Evolutionary conservation across 1,140 invertebrate species (phyloP).

Genomic region (Philotrypesis tridentata): DNA sequence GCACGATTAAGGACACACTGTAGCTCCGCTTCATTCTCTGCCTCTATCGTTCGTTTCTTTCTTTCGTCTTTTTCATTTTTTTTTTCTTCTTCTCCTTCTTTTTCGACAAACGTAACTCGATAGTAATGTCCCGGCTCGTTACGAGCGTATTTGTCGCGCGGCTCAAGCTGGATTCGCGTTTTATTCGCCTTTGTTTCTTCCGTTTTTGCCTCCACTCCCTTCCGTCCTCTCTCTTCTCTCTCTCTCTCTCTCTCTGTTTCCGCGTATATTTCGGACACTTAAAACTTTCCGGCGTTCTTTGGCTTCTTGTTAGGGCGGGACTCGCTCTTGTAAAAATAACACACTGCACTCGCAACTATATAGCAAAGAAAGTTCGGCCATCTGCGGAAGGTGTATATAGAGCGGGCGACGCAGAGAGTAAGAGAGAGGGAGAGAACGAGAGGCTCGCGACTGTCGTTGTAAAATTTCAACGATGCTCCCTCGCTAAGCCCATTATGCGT

Average conservation of each 20-base stretch:
- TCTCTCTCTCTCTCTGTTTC: conserved; percentile 8
- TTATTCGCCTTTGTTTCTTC: neutral
- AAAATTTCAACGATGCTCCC: no score
- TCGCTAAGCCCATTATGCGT: no score
- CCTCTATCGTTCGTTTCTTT: conserved; percentile 1
- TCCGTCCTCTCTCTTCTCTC: neutral
- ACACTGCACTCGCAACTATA: conserved; percentile 7
- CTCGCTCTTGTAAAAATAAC: conserved; percentile 29
- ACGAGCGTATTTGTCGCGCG: conserved; percentile 34
- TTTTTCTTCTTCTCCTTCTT: no score
- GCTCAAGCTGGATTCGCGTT: conserved; percentile 16
- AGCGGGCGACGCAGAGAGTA: no score
- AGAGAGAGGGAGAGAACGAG: no score
- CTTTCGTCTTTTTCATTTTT: no score
- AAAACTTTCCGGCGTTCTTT: conserved; percentile 25
- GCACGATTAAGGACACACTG: conserved; percentile 38
- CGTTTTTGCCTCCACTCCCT: neutral
- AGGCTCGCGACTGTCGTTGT: no score
- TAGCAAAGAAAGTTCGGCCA: neutral
- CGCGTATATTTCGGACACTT: conserved; percentile 32
- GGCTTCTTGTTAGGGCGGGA: conserved; percentile 32
- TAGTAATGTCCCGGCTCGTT: conserved; percentile 35
- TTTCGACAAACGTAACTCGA: conserved; percentile 20
- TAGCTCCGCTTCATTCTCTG: neutral
- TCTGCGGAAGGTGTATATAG: neutral